Conservation (phyloP, 2,888 invertebrate species). For the Kuschelorhynchus macadamiae region DNA sequence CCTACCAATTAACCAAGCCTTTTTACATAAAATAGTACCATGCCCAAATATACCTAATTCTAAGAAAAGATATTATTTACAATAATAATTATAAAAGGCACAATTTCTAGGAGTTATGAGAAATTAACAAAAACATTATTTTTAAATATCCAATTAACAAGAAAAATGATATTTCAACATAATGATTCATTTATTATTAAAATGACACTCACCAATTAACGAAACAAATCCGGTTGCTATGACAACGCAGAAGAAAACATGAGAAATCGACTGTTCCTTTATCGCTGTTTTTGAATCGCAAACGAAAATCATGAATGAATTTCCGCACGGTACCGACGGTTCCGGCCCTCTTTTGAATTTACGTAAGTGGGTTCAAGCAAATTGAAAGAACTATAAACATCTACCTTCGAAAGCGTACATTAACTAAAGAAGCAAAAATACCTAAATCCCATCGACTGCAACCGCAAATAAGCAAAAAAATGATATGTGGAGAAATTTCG, state of each 20-base stretch:
- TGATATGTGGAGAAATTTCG: slow-evolving; percentile 11
- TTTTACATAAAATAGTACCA: too few species aligned
- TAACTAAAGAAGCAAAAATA: slow-evolving; percentile 29
- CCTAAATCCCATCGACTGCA: slow-evolving; percentile 3
- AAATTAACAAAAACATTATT: too few species aligned
- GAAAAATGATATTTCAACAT: too few species aligned
- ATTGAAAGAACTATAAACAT: background rate
- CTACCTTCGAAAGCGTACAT: slow-evolving; percentile 10
- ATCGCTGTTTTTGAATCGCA: slow-evolving; percentile 30
- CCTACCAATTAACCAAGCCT: too few species aligned
- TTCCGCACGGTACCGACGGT: slow-evolving; percentile 2
- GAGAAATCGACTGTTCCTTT: slow-evolving; percentile 34
- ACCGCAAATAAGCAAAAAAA: slow-evolving; percentile 16
- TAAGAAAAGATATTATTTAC: too few species aligned
- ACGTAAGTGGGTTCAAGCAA: slow-evolving; percentile 18
- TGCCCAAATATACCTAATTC: too few species aligned
- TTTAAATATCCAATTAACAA: too few species aligned
- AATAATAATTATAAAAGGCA: too few species aligned
- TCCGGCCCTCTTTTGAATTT: background rate
- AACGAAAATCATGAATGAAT: slow-evolving; percentile 12
- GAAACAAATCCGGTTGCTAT: slow-evolving; percentile 40
- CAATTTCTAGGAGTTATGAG: too few species aligned
- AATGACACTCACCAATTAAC: slow-evolving; percentile 36
- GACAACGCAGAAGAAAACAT: slow-evolving; percentile 42
- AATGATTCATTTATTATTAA: slow-evolving; percentile 23